Base-by-base conservation (phyloP, 2,113 vertebrate genomes). In the Macquaria australasica region DNA sequence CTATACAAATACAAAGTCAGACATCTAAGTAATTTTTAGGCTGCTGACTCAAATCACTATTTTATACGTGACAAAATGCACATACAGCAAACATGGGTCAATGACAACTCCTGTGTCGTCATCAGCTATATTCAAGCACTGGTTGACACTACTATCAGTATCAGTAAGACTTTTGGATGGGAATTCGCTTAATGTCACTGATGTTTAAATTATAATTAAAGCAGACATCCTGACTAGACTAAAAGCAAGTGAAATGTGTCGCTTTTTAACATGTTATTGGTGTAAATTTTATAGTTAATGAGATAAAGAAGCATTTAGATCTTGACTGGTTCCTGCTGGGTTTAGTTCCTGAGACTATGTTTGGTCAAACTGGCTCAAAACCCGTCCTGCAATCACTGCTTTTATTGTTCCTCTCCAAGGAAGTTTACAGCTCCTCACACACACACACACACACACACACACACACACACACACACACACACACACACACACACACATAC, bases 341-440 rank as follows among this genome's bases (percentile, higher is more conserved):
- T 62, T 58, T 59, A 51, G 21, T 55, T 71, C 63, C 43, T 60
- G 68, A 55, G 41, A 51, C 8, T 25, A 11, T 8, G 70, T 70
- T 73, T 79, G 53, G 41, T 76, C 77, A 78, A 66, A 77, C 48
- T 41, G 69, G 41, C 23, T 77, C n/a, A 48, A 77, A 86, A 85
- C 82, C 60, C 74, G 56, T 77, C 77, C 45, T 73, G 68, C 59
- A 79, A n/a, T 84, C 50, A 53, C 53, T 43, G 21, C 55, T 79
- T 91, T 83, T 86, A 86, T 72, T 64, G 86, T 70, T 41, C 73
- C 66, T 72, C 58, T 71, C 14, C 25, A 10, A 51, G 66, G 55
- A 84, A 37, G 53, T 82, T 89, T 85, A 56, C 77, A 81, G 63
- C 76, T 76, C 73, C 82, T 60, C 83, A 51, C 67, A 37, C 86